Conservation (phyloP, 2,888 invertebrate genomes). For the Lysandra coridon region DNA sequence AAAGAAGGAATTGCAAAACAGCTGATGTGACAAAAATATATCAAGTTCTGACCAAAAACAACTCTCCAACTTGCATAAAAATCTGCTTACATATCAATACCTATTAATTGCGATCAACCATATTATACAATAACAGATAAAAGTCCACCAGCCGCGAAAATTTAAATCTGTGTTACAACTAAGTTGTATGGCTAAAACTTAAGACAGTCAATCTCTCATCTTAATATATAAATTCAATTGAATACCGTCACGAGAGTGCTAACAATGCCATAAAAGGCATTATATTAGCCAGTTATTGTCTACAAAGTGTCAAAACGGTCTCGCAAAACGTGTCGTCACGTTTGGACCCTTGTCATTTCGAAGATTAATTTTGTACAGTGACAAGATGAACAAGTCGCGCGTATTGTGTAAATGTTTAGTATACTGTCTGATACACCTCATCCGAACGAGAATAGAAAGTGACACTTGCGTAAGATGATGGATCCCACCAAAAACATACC, state of each 20-base stretch:
- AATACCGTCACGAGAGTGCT: not conserved
- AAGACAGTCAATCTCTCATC: not conserved
- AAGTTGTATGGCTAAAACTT: not conserved
- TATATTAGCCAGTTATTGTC: conserved; percentile 29
- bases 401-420: conserved; percentile 16
- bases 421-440: conserved; percentile 6
- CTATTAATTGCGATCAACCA: no score
- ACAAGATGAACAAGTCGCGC: conserved; percentile 27
- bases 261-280: conserved; percentile 21
- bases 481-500: not conserved
- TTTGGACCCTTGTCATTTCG: conserved; percentile 32
- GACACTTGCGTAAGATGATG: conserved; percentile 13
- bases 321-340: conserved; percentile 27
- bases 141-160: no score
- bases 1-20: no score
- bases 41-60: no score
- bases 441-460: not conserved
- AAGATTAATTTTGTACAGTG: conserved; percentile 32
- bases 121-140: no score
- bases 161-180: not conserved
- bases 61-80: no score
- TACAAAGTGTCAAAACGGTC: conserved; percentile 24
- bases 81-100: no score
- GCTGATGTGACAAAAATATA: no score
- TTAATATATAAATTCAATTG: not conserved